phyloP scores from a whole-genome alignment of 2,797 vertebrate species.

The Fistularia tabacaria region DNA sequence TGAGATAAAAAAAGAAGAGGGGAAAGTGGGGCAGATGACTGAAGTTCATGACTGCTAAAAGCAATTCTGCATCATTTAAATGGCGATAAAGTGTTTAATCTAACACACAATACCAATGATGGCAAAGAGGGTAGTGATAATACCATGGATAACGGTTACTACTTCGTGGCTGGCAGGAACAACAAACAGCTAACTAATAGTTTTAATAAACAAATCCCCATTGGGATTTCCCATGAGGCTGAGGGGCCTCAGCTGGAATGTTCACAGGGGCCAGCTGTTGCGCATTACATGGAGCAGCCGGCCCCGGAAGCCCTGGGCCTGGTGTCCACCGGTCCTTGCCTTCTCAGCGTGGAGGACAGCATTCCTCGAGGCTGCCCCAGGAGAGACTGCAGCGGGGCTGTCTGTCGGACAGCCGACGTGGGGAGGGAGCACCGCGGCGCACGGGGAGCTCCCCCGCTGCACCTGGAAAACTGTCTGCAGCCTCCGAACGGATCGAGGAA shows the following conservation, averaged over 20 bases:
- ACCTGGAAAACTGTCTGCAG: slow-evolving; percentile 68
- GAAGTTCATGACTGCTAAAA: slow-evolving; percentile 34
- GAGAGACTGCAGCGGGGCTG: slow-evolving; percentile 34
- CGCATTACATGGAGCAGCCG: slow-evolving; percentile 67
- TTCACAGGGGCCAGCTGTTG: slow-evolving; percentile 76
- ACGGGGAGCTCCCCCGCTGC: slow-evolving; percentile 45
- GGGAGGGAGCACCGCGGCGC: slow-evolving; percentile 25
- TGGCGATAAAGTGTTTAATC: slow-evolving; percentile 17
- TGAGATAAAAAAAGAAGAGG: slow-evolving; percentile 53
- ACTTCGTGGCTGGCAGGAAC: slow-evolving; percentile 65
- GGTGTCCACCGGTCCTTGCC: slow-evolving; percentile 59
- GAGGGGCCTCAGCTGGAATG: slow-evolving; percentile 73
- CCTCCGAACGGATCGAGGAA: slow-evolving; percentile 56
- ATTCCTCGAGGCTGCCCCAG: slow-evolving; percentile 53
- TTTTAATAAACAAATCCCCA: slow-evolving; percentile 74
- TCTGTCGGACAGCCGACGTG: slow-evolving; percentile 20
- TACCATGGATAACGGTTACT: slow-evolving; percentile 42
- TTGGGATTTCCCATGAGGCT: slow-evolving; percentile 74
- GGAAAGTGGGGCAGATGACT: slow-evolving; percentile 43
- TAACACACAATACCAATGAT: slow-evolving; percentile 8
- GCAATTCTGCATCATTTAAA: slow-evolving; percentile 26
- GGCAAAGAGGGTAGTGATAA: slow-evolving; percentile 44
- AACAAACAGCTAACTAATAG: slow-evolving; percentile 75
- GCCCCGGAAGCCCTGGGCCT: slow-evolving; percentile 64
- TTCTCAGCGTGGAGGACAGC: slow-evolving; percentile 59